Base-by-base conservation (phyloP, 1,140 invertebrate species). In the Solen grandis region DNA sequence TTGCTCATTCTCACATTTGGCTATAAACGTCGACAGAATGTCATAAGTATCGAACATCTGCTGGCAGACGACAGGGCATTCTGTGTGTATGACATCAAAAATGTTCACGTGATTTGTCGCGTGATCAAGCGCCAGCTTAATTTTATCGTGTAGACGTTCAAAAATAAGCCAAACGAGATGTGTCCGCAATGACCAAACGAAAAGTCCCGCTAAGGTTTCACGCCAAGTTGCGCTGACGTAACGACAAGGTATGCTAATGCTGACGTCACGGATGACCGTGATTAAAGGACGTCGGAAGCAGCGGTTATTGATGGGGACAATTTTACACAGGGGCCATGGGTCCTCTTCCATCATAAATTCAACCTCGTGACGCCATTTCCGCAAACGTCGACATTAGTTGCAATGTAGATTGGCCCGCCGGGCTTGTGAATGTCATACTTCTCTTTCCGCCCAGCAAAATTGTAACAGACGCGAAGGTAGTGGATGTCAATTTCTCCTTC, bases 321-420 rank as follows among this genome's bases (percentile, higher is more conserved):
- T 77, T 55, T 84, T 78, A 60, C 82, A 84, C 52, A 84, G 72
- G 0, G 85, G 85, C 85, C 85, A 86, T 2, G 85, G 85, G 50
- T 86, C 85, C 29, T 86, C 85, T 38, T 86, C 85, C 5, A 86
- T 46, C 80, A 86, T 86, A 27, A 86, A 84, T 55, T 86, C 85
- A 13, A 86, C 85, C 59, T 82, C 82, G 35, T 86, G 85, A 62
- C 83, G 73, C 76, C 82, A 81, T 50, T 77, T 76, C 27, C 27
- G 5, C 27, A 4, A 22, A 19, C 54, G 31, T 74, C 52, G 8
- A 55, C 60, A 27, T 83, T 78, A 50, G 59, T 54, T 5, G 78
- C 68, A 52, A 78, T 65, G 38, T 72, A 76, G 16, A 86, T 73
- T 0, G 85, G 85, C 10, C 85, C 85, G 8, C 85, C 85, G 27